Evolutionary conservation across 2,888 invertebrate species (phyloP), one percentile per base, ranked within the genome.

Genomic region (Drosophila paracracens): DNA sequence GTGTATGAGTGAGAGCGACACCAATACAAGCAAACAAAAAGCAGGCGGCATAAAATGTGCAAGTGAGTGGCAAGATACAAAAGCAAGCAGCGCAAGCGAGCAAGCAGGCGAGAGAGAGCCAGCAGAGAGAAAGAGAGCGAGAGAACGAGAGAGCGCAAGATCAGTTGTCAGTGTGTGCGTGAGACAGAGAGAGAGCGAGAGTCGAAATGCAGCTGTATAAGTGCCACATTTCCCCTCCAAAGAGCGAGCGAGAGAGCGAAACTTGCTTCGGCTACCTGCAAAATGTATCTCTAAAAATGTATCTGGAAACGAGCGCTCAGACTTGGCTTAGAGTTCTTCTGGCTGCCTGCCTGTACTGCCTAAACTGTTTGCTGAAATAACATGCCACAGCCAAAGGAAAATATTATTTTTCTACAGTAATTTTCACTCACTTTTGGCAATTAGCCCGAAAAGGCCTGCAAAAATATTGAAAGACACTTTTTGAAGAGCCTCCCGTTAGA

Each of bases 351-450:
- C 10, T 43, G 53, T 25, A 51, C 52, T 52, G 46, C 29, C 18
- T 88, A 87, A 87, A 82, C 73, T 90, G 90, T 90, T 91, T 90
- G 73, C 76, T 77, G 67, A 77, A 89, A 90, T 31, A 89, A 89
- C 90, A 91, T 61, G 63, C 38, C 35, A 38, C 53, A 4, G 53
- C 11, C 35, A 36, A 53, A 62, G 46, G 52, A 76, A 60, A 83
- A 83, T 84, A 71, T 89, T 83, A 64, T 70, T 63, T 77, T 79
- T 81, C 65, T 54, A 29, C 16, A 67, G 70, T 50, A 61, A 70
- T 76, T 82, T 79, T 82, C 74, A 67, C 65, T 69, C 38, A 74
- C 82, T 81, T 89, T 76, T 77, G 84, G 80, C 89, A 83, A 91
- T 89, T 91, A 89, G 83, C 65, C 48, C 46, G 68, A 53, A 54